phyloP scores from a whole-genome alignment of 2,888 invertebrate species.

The Pycnomerus fuliginosus region DNA sequence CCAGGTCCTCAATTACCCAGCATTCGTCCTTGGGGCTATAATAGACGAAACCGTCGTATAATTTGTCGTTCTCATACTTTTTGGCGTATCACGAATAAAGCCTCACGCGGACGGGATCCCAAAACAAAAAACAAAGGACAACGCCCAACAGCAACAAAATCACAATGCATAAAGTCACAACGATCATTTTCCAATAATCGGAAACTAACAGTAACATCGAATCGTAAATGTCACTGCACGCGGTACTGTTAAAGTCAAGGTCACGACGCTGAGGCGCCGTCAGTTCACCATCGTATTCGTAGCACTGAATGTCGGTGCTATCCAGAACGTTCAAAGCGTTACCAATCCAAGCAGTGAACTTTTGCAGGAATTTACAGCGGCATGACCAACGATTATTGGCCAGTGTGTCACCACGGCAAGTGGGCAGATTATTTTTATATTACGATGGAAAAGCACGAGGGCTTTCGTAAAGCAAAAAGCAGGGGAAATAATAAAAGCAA shows the following conservation, averaged over 20 bases:
- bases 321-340: slow-evolving; percentile 79
- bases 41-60: slow-evolving; percentile 90
- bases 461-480: no score
- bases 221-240: slow-evolving; percentile 83
- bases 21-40: slow-evolving; percentile 92
- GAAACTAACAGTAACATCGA: slow-evolving; percentile 80
- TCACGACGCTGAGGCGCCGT: slow-evolving; percentile 75
- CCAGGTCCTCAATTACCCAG: slow-evolving; percentile 75
- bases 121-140: slow-evolving; percentile 79
- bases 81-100: slow-evolving; percentile 84
- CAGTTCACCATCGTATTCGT: slow-evolving; percentile 73
- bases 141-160: slow-evolving; percentile 74
- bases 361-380: slow-evolving; percentile 84
- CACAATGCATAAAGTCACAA: slow-evolving; percentile 75
- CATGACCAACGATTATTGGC: slow-evolving; percentile 89
- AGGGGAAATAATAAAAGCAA: no score
- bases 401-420: no score
- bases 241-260: slow-evolving; percentile 80
- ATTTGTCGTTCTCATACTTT: slow-evolving; percentile 79
- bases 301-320: slow-evolving; percentile 77
- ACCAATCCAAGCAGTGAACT: slow-evolving; percentile 77
- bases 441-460: no score
- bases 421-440: no score
- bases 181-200: slow-evolving; percentile 82
- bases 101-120: slow-evolving; percentile 85